Conservation (phyloP, 2,113 vertebrate species). For the Paedocypris sp. region DNA sequence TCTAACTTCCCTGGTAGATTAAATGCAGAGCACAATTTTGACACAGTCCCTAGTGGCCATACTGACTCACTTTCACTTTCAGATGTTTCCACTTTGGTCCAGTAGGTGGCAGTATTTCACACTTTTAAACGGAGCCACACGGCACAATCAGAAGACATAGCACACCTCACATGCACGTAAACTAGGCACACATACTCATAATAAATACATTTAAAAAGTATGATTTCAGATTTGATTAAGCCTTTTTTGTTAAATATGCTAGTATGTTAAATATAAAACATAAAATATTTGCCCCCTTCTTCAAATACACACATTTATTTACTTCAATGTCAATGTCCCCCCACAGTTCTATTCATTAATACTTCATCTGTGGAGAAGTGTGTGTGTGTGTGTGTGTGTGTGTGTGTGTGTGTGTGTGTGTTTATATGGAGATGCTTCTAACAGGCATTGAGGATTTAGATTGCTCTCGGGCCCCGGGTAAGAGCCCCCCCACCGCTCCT, state of each 20-base stretch:
- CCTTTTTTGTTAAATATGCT: no score
- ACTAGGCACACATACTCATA: no score
- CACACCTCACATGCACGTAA: no score
- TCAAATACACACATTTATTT: no score
- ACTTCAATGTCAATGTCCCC: background rate
- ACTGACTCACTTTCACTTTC: background rate
- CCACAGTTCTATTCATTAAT: background rate
- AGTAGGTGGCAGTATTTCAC: slow-evolving; percentile 27
- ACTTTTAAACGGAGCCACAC: background rate
- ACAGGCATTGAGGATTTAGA: slow-evolving; percentile 27
- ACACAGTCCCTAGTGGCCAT: background rate
- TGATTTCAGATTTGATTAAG: no score
- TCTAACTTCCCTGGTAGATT: no score
- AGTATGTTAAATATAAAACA: background rate
- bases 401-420: no score
- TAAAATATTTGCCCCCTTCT: no score
- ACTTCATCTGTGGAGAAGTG: no score
- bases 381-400: slow-evolving; percentile 4
- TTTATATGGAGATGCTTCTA: slow-evolving; percentile 27
- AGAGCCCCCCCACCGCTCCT: slow-evolving; percentile 20
- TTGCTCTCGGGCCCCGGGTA: slow-evolving; percentile 31
- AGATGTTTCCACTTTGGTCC: background rate
- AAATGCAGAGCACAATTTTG: background rate
- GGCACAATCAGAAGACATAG: background rate
- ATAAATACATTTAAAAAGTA: no score